A percentile compares a stretch with the other conserved stretches of the same genome.
These are phyloP conservation scores for Trissolcus brochymenae DNA, from an alignment of 2,888 invertebrate species.

Conservation along the genomic window DNA sequence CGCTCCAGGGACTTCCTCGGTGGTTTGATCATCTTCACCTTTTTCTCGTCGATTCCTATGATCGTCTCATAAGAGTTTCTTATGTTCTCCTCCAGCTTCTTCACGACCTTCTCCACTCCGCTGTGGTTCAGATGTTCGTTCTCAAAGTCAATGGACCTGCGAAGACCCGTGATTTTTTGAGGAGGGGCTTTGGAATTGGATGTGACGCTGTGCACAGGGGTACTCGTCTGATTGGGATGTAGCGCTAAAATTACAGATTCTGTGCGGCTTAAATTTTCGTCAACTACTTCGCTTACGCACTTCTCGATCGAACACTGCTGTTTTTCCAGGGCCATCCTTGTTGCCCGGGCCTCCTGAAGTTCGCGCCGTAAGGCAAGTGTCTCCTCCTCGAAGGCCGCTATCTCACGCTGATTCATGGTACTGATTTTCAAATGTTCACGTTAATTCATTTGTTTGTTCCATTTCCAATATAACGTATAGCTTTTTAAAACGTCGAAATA, in stretches of 20 bases:
- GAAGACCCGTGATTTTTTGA: constrained; percentile 38
- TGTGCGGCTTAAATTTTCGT: constrained; percentile 59
- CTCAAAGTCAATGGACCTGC: constrained; percentile 43
- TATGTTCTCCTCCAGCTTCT: constrained; percentile 4
- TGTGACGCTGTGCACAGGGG: constrained; percentile 71
- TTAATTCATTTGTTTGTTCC: not conserved
- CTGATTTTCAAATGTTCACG: constrained; percentile 20
- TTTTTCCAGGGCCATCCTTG: constrained; percentile 67
- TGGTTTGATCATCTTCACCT: constrained; percentile 31
- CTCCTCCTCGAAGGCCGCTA: constrained; percentile 74
- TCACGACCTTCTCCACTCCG: not conserved
- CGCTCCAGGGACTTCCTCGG: constrained; percentile 44
- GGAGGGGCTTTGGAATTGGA: constrained; percentile 57
- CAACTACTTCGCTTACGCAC: constrained; percentile 71
- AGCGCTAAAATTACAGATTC: constrained; percentile 68
- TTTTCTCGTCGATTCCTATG: constrained; percentile 30
- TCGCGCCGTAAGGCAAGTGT: constrained; percentile 72
- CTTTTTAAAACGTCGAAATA: not conserved
- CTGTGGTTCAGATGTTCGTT: not conserved
- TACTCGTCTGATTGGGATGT: constrained; percentile 69
- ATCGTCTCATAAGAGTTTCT: constrained; percentile 17
- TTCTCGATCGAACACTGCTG: constrained; percentile 66
- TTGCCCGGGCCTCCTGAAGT: constrained; percentile 73
- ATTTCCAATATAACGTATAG: not conserved
- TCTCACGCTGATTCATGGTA: constrained; percentile 70